A percentile compares a stretch with the other conserved stretches of the same genome.
These are phyloP conservation scores for Apoderus coryli DNA, from an alignment of 2,888 invertebrate genomes.

Conservation along the genomic window DNA sequence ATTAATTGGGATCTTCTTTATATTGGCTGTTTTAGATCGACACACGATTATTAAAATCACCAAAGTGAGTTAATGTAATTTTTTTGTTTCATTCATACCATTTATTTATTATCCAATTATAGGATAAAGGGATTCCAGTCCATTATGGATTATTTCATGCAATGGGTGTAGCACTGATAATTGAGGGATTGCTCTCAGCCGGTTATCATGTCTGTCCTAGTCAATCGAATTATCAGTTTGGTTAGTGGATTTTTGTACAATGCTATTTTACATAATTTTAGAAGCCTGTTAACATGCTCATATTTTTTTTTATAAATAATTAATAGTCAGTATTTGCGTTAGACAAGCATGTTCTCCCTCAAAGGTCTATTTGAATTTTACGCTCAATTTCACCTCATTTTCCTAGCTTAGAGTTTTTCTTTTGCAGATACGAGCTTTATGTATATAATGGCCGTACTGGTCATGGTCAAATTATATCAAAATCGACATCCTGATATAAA, in stretches of 20 bases:
- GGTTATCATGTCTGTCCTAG: constrained; percentile 86
- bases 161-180: constrained; percentile 69
- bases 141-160: constrained; percentile 76
- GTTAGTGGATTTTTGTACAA: constrained; percentile 35
- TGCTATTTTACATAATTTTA: background rate
- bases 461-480: constrained; percentile 79
- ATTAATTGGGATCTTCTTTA: constrained; percentile 61
- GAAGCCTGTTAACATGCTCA: no score
- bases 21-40: constrained; percentile 49
- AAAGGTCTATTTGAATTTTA: constrained; percentile 1
- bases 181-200: constrained; percentile 76
- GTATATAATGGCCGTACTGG: constrained; percentile 78
- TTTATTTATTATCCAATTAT: constrained; percentile 12
- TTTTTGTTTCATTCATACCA: background rate
- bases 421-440: constrained; percentile 79
- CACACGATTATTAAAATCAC: constrained; percentile 26
- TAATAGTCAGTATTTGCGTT: background rate
- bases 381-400: no score
- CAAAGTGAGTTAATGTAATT: constrained; percentile 18
- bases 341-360: no score
- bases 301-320: no score
- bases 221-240: constrained; percentile 83
- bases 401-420: constrained; percentile 8
- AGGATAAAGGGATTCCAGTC: constrained; percentile 56
- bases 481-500: constrained; percentile 76